phyloP scores from a whole-genome alignment of 2,888 invertebrate species.

The Graphium colonna region DNA sequence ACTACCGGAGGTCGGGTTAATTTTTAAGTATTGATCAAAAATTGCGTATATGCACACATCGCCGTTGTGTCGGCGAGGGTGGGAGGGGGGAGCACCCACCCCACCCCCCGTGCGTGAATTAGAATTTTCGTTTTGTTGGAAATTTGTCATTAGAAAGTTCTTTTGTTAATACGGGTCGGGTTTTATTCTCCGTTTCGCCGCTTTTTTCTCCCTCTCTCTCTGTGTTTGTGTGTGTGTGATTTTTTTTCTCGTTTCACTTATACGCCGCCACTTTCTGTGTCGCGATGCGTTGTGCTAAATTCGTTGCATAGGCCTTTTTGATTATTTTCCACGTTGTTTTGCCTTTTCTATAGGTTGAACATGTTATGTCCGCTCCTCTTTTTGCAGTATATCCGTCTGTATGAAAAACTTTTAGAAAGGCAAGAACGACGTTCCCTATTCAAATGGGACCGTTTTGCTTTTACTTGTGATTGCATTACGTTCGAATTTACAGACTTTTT shows the following conservation, averaged over 20 bases:
- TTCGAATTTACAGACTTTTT: no score
- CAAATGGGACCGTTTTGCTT: no score
- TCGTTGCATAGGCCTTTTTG: conserved; percentile 4
- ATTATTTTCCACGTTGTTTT: neutral
- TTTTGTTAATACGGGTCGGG: conserved; percentile 35
- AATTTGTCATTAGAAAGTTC: conserved; percentile 69
- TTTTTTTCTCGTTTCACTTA: conserved; percentile 18
- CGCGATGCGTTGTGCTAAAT: conserved; percentile 1
- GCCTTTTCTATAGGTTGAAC: neutral
- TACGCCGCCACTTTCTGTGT: neutral
- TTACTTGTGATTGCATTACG: conserved; percentile 5
- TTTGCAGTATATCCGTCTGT: neutral
- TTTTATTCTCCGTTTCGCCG: conserved; percentile 23
- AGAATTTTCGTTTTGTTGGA: conserved; percentile 59
- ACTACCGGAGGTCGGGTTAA: conserved; percentile 77
- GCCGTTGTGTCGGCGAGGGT: conserved; percentile 31
- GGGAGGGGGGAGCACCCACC: conserved; percentile 30
- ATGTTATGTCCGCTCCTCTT: neutral
- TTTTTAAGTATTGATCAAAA: conserved; percentile 81
- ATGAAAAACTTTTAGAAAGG: no score
- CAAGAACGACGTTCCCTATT: no score
- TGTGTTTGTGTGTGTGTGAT: no score
- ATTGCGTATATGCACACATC: conserved; percentile 65
- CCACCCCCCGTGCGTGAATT: conserved; percentile 60
- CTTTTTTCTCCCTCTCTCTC: conserved; percentile 15